A percentile compares a stretch with the other conserved stretches of the same genome.
Evolutionary conservation across 1,140 invertebrate species (phyloP).

Genomic region (Drosophila pandora): DNA sequence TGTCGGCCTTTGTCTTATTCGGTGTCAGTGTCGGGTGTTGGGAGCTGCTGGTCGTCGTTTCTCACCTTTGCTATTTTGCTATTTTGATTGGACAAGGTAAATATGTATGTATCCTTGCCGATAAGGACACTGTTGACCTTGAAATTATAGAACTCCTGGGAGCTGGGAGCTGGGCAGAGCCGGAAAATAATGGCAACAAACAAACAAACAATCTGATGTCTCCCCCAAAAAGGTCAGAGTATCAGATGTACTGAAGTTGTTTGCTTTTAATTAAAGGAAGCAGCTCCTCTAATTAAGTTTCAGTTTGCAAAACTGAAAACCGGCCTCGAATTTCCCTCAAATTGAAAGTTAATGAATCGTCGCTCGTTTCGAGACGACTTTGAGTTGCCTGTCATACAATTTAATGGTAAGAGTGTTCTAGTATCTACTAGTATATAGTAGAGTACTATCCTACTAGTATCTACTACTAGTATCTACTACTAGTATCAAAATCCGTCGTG

Average conservation of each 20-base stretch:
- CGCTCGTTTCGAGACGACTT: background rate
- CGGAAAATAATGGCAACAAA: background rate
- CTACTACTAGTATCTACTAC: too few relatives aligned
- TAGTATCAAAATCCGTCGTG: background rate
- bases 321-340: too few relatives aligned
- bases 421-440: too few relatives aligned
- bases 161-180: background rate
- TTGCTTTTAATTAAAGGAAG: background rate
- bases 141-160: slow-evolving; percentile 3
- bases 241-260: background rate
- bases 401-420: too few relatives aligned
- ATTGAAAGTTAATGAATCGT: background rate
- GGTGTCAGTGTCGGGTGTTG: background rate
- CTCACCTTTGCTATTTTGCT: slow-evolving; percentile 46
- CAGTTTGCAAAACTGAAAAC: background rate
- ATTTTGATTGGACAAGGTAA: slow-evolving; percentile 17
- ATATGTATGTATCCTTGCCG: slow-evolving; percentile 15
- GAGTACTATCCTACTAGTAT: too few relatives aligned
- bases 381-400: too few relatives aligned
- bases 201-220: background rate
- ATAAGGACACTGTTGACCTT: slow-evolving; percentile 19
- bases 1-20: slow-evolving; percentile 6
- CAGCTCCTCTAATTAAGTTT: slow-evolving; percentile 10
- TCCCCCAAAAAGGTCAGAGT: slow-evolving; percentile 26
- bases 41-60: background rate